Evolutionary conservation across 2,888 invertebrate species (phyloP).

Genomic region (Heteromyza rotundicornis): DNA sequence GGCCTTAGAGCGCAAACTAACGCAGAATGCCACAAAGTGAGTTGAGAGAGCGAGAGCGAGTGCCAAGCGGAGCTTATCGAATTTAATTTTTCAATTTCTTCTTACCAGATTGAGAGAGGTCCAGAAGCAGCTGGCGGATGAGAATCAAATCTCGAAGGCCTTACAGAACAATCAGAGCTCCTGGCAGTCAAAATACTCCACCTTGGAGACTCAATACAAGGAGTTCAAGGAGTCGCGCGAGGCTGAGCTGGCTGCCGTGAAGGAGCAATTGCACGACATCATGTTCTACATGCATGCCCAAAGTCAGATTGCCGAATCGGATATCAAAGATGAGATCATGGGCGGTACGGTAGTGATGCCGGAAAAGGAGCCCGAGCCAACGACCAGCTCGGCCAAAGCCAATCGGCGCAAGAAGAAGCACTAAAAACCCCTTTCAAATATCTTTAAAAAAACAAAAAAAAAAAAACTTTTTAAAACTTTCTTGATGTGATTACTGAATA

Average conservation of each 20-base stretch:
- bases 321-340: slow-evolving; percentile 56
- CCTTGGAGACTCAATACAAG: slow-evolving; percentile 65
- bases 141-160: slow-evolving; percentile 82
- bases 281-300: slow-evolving; percentile 97
- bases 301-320: slow-evolving; percentile 59
- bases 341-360: slow-evolving; percentile 56
- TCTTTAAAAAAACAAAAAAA: neutral
- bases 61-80: neutral
- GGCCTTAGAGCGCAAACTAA: slow-evolving; percentile 73
- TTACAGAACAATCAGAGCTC: slow-evolving; percentile 76
- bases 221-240: slow-evolving; percentile 69
- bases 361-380: slow-evolving; percentile 43
- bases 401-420: slow-evolving; percentile 56
- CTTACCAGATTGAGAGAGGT: slow-evolving; percentile 68
- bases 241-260: slow-evolving; percentile 78
- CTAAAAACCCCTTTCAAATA: slow-evolving; percentile 20
- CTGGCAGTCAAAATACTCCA: slow-evolving; percentile 72
- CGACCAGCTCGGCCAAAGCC: slow-evolving; percentile 26
- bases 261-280: slow-evolving; percentile 92
- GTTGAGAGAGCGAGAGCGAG: slow-evolving; percentile 10
- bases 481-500: slow-evolving; percentile 9
- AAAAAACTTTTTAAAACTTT: slow-evolving; percentile 20
- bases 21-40: slow-evolving; percentile 69
- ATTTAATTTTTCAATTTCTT: neutral
- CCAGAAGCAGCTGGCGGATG: slow-evolving; percentile 78